Conservation (phyloP, 1,140 invertebrate genomes). For the Brachionus koreanus region DNA sequence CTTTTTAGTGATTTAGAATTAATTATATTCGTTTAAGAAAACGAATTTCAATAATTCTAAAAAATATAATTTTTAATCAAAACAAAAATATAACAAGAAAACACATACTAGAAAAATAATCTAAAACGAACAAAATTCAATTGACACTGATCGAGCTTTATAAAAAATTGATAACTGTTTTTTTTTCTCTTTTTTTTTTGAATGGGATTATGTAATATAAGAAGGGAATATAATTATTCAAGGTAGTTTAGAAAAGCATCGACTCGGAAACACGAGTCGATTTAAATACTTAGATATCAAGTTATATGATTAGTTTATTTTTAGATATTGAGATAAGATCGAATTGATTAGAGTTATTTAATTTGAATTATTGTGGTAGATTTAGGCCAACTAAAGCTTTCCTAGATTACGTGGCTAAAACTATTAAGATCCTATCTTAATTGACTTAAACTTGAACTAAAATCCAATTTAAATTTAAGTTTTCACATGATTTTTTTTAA, state of each 20-base stretch:
- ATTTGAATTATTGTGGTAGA: neutral
- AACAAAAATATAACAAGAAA: neutral
- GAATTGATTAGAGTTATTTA: constrained; percentile 3
- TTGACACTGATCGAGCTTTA: neutral
- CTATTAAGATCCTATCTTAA: neutral
- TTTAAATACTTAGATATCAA: neutral
- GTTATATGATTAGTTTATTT: neutral
- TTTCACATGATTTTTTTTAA: neutral
- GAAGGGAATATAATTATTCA: neutral
- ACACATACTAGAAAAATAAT: neutral
- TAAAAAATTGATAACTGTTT: neutral
- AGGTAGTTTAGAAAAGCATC: neutral
- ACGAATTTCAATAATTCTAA: neutral
- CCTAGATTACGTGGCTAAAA: neutral
- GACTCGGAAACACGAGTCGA: neutral
- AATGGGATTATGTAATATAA: neutral
- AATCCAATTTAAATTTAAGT: neutral
- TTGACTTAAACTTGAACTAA: neutral
- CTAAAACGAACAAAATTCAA: neutral
- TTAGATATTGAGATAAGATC: constrained; percentile 3
- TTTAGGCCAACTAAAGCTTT: neutral
- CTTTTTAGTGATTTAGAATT: neutral
- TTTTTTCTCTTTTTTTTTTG: neutral
- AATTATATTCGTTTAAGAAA: neutral
- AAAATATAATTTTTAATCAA: neutral